phyloP scores from a whole-genome alignment of 2,888 invertebrate species.

The Serrognathus titanus region DNA sequence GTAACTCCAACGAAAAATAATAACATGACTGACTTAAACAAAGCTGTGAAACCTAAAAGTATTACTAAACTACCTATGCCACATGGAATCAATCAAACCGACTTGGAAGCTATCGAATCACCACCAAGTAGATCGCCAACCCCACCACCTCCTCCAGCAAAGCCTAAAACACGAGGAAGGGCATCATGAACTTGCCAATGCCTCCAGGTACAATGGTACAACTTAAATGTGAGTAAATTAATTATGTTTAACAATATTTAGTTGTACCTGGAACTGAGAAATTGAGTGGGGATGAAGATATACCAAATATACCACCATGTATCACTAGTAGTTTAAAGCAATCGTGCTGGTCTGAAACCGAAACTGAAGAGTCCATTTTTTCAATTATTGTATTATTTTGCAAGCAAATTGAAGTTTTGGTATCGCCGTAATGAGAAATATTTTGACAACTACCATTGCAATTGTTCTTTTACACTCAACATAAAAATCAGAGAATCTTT shows the following conservation, averaged over 20 bases:
- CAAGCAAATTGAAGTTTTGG: too few species aligned
- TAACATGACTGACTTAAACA: constrained; percentile 33
- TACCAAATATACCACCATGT: constrained; percentile 64
- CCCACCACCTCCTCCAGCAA: constrained; percentile 51
- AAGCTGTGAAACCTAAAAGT: constrained; percentile 51
- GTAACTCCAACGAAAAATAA: constrained; percentile 20
- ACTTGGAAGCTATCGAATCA: constrained; percentile 63
- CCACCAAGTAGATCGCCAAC: constrained; percentile 62
- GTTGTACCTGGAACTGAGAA: constrained; percentile 81
- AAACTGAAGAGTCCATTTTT: constrained; percentile 77
- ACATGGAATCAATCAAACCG: constrained; percentile 72
- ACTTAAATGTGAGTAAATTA: background rate
- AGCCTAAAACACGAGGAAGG: constrained; percentile 58
- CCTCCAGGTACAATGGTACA: constrained; percentile 66
- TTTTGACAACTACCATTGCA: too few species aligned
- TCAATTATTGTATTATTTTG: too few species aligned
- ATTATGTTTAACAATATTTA: constrained; percentile 32
- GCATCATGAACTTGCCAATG: constrained; percentile 90
- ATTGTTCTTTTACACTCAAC: too few species aligned
- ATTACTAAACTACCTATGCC: constrained; percentile 82
- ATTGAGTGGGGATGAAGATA: constrained; percentile 73
- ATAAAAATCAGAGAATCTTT: too few species aligned
- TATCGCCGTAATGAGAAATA: too few species aligned
- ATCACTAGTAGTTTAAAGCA: constrained; percentile 33
- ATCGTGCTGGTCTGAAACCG: constrained; percentile 46